These are phyloP conservation scores for Reticulitermes lucifugus DNA, from an alignment of 2,888 invertebrate species.

Conservation along the genomic window DNA sequence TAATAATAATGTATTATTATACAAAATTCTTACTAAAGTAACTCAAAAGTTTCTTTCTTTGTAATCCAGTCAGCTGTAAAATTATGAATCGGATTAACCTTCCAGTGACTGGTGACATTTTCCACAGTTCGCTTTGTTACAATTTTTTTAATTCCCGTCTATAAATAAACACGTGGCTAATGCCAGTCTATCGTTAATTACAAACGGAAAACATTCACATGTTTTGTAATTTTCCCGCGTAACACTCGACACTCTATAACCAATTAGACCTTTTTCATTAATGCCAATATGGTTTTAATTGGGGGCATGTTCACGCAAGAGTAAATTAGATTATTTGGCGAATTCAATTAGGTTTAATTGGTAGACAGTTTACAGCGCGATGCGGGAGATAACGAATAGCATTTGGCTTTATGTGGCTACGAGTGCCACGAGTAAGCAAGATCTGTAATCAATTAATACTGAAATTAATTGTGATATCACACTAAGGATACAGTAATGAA, in stretches of 20 bases:
- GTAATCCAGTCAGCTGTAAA: background rate
- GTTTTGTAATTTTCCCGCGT: conserved; percentile 5
- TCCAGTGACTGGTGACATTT: background rate
- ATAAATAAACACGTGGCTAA: background rate
- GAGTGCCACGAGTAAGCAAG: background rate
- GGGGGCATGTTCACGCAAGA: conserved; percentile 24
- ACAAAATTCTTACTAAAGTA: too few species aligned
- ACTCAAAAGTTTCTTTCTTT: background rate
- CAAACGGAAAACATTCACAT: background rate
- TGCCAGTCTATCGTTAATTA: background rate
- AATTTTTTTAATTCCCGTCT: background rate
- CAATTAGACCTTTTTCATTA: conserved; percentile 25
- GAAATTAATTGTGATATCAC: background rate
- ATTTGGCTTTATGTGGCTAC: background rate
- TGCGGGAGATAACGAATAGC: background rate
- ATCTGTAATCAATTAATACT: background rate
- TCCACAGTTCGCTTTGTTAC: background rate
- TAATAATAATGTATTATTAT: too few species aligned
- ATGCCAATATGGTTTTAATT: conserved; percentile 25
- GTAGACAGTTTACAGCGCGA: background rate
- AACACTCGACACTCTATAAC: background rate
- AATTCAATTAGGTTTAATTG: conserved; percentile 39
- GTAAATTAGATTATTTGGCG: conserved; percentile 34
- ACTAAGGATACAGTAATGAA: background rate
- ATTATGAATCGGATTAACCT: too few species aligned